Evolutionary conservation across 2,797 vertebrate genomes (phyloP), one percentile per base, ranked within the genome.

Genomic region (Artibeus jamaicensis): DNA sequence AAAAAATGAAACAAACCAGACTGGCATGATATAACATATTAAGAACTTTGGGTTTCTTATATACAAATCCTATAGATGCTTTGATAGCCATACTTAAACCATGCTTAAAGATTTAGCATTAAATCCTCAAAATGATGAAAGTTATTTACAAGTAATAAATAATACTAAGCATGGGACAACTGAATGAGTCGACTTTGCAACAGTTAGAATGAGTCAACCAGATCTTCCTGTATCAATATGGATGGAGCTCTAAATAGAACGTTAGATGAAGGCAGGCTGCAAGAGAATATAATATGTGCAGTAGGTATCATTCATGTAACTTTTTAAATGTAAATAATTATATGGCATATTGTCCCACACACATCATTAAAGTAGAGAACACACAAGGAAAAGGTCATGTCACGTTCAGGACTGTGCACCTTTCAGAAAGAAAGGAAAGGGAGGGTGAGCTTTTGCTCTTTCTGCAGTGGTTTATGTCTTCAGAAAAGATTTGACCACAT

Each of bases 101-200:
- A 65, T 93, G 4, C 24, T 59, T 59, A 10, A 59, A 59, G 57
- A 59, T 57, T 71, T 74, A 59, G 68, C 39, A 79, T 68, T 84
- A 83, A 59, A 85, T 79, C 9, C 78, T 44, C 44, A 34, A 94
- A 92, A 76, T 22, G 18, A 19, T 92, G 10, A 24, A 79, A 62
- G n/a, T 67, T 65, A 86, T 78, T 85, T 92, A 87, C 77, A 95
- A 77, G 48, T n/a, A 90, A 77, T 62, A 90, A 87, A 50, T 46
- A 78, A 50, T 85, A 81, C 7, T 77, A 85, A 83, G 42, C 11
- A 73, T 12, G 22, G 55, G 21, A 89, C 37, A 16, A 86, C 1
- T 83, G 83, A 84, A 65, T n/a, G 53, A 94, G 16, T 87, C 76
- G 95, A 78, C 32, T 70, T 65, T 48, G 16, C 48, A 78, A 74